Evolutionary conservation across 2,113 vertebrate genomes (phyloP).

Genomic region (Rhinoderma darwinii): DNA sequence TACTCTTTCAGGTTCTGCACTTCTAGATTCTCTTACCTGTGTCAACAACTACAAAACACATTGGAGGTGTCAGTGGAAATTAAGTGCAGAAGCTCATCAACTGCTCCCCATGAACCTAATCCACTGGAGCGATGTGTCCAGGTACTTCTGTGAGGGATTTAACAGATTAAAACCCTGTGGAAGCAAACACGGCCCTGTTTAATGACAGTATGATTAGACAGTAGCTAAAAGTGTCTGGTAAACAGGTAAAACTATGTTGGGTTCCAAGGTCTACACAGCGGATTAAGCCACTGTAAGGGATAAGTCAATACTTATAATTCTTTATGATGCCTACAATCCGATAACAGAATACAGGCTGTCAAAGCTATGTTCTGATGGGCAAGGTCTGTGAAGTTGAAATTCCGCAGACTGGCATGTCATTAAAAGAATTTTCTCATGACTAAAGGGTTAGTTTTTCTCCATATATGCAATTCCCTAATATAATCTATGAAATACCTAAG

Average conservation of each 20-base stretch:
- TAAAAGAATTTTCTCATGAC: too few species aligned
- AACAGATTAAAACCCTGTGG: neutral
- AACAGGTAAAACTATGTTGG: too few species aligned
- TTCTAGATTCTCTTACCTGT: slow-evolving; percentile 73
- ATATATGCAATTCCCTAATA: too few species aligned
- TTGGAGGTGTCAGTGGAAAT: slow-evolving; percentile 74
- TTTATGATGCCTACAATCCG: too few species aligned
- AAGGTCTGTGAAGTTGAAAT: too few species aligned
- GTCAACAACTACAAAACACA: slow-evolving; percentile 72
- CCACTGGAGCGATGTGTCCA: accelerated
- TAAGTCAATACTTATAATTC: too few species aligned
- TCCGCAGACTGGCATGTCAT: too few species aligned
- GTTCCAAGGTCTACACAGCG: neutral
- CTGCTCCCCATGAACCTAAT: slow-evolving; percentile 70
- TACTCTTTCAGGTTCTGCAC: slow-evolving; percentile 41
- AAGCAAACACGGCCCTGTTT: neutral
- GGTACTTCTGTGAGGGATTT: slow-evolving; percentile 50
- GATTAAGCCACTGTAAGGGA: neutral
- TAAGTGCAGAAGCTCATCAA: slow-evolving; percentile 42
- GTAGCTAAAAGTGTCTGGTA: neutral
- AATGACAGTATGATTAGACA: neutral
- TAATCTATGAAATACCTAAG: too few species aligned
- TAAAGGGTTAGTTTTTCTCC: too few species aligned
- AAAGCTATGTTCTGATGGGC: too few species aligned
- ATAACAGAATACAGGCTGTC: too few species aligned